Conservation (phyloP, 2,797 vertebrate genomes). For the Benthosema pterotum region DNA sequence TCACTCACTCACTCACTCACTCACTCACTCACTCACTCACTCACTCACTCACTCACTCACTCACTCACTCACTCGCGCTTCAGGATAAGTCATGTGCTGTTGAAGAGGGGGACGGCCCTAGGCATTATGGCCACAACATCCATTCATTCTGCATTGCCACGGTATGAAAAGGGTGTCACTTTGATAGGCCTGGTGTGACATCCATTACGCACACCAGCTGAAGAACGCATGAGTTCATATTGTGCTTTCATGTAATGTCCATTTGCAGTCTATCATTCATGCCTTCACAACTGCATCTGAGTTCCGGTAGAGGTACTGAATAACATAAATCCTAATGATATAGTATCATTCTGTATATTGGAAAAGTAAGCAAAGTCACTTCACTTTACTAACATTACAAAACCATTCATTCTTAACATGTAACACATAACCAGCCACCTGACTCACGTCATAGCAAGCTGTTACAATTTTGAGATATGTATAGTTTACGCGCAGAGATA, state of each 20-base stretch:
- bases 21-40: conserved; percentile 32
- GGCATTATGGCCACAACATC: conserved; percentile 63
- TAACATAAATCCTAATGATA: no score
- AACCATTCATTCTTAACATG: no score
- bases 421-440: no score
- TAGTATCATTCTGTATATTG: no score
- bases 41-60: conserved; percentile 58
- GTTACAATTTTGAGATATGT: no score
- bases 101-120: background rate
- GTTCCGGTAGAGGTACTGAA: no score
- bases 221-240: conserved; percentile 68
- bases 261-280: conserved; percentile 61
- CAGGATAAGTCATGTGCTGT: conserved; percentile 32
- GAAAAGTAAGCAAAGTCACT: no score
- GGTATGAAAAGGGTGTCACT: conserved; percentile 57
- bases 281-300: conserved; percentile 35
- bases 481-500: no score
- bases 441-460: no score
- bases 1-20: conserved; percentile 40
- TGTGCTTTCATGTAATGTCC: conserved; percentile 61
- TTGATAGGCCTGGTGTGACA: conserved; percentile 54
- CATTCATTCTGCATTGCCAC: conserved; percentile 45
- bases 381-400: no score
- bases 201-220: conserved; percentile 52
- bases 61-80: conserved; percentile 55